Percentiles rank a stretch among this genome's conserved stretches.
These are phyloP conservation scores for Hemitrygon akajei DNA, from an alignment of 2,797 vertebrate species.

Conservation along the genomic window DNA sequence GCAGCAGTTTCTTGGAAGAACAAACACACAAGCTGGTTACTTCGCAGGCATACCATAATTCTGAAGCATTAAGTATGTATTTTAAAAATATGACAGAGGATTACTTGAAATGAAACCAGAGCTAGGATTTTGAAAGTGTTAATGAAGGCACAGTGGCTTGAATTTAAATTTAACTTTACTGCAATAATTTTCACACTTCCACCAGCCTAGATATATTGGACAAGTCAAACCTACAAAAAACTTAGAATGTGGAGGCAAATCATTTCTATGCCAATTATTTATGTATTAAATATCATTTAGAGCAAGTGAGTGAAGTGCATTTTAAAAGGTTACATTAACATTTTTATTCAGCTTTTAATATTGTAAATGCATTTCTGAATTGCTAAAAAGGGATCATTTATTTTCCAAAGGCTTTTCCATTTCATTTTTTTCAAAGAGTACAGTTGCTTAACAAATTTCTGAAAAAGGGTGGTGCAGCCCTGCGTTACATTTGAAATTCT, in stretches of 20 bases:
- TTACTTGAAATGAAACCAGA: not conserved
- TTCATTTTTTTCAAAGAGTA: not conserved
- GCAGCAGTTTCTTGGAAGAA: not conserved
- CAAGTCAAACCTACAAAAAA: not conserved
- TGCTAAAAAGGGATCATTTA: constrained; percentile 13
- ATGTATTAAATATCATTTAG: constrained; percentile 32
- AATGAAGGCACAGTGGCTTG: not conserved
- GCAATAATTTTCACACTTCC: not conserved
- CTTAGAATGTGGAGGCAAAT: not conserved
- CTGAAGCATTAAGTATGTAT: not conserved
- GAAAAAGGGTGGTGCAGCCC: not conserved
- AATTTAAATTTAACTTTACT: not conserved
- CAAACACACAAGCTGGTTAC: not conserved
- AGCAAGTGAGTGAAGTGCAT: constrained; percentile 1
- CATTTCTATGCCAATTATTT: constrained; percentile 15
- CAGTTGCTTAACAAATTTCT: not conserved
- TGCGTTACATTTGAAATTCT: constrained; percentile 28
- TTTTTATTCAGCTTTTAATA: constrained; percentile 33
- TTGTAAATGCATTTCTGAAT: constrained; percentile 26
- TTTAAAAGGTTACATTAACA: constrained; percentile 36
- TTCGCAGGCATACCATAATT: not conserved
- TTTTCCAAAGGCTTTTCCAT: constrained; percentile 28
- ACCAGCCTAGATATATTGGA: not conserved
- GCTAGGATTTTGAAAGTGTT: not conserved
- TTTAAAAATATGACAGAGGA: not conserved